Evolutionary conservation across 2,888 invertebrate genomes (phyloP).

Genomic region (Lithophane ornitopus): DNA sequence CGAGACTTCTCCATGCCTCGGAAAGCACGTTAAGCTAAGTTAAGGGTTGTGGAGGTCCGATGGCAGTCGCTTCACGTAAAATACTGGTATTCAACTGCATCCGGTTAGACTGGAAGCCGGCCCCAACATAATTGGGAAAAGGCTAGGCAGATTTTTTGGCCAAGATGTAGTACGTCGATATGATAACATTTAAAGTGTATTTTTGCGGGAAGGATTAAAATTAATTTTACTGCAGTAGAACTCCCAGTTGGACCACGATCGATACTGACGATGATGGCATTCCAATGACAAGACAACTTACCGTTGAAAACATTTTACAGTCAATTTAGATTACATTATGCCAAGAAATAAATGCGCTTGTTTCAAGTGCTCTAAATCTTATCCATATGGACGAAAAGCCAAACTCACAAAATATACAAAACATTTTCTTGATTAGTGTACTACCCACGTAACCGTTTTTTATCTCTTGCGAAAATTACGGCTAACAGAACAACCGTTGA

Average conservation of each 20-base stretch:
- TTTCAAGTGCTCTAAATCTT: background rate
- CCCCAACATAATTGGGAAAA: too few relatives aligned
- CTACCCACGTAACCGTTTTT: constrained; percentile 2
- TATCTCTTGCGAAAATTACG: constrained; percentile 29
- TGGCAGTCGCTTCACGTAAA: too few relatives aligned
- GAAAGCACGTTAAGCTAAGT: too few relatives aligned
- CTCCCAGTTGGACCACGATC: background rate
- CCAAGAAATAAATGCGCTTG: background rate
- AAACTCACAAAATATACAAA: background rate
- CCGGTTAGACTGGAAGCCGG: too few relatives aligned
- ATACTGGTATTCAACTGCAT: too few relatives aligned
- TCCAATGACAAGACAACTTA: background rate
- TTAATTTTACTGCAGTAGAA: background rate
- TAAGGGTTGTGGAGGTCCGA: too few relatives aligned
- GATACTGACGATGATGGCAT: background rate
- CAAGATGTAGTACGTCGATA: background rate
- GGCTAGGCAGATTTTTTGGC: too few relatives aligned
- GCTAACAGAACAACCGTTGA: constrained; percentile 25
- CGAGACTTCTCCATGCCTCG: too few relatives aligned
- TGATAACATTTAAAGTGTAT: background rate
- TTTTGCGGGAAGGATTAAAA: background rate
- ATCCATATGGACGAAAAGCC: background rate
- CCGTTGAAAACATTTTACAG: background rate
- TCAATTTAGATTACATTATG: background rate
- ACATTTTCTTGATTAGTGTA: constrained; percentile 3